A percentile compares a stretch with the other conserved stretches of the same genome.
phyloP scores from a whole-genome alignment of 1,140 invertebrate species.

The Hypsibius dujardini region DNA sequence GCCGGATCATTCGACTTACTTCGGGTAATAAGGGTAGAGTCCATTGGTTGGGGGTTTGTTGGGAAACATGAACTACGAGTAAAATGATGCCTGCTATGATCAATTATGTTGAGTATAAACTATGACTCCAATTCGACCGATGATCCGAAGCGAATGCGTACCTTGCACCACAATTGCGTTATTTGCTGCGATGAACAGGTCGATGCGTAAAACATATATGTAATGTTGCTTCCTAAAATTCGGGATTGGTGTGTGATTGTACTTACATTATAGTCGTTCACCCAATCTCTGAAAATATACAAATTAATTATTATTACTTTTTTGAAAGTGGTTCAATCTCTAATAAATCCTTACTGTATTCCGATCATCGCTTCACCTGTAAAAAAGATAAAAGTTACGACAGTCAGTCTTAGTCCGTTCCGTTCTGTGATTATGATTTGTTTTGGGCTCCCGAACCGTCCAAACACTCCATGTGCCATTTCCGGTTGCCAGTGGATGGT shows the following conservation, averaged over 20 bases:
- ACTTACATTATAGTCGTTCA: too few species aligned
- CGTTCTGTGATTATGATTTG: not conserved
- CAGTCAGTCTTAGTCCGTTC: not conserved
- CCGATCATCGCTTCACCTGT: not conserved
- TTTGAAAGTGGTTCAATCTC: too few species aligned
- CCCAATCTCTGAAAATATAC: too few species aligned
- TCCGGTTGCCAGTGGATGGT: not conserved
- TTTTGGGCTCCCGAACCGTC: not conserved
- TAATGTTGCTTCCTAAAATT: too few species aligned
- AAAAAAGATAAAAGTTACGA: not conserved
- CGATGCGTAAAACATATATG: not conserved
- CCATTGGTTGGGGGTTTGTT: slow-evolving; percentile 5
- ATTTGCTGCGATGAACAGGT: too few species aligned
- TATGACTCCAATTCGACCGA: too few species aligned
- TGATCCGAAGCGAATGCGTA: not conserved
- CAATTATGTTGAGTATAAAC: too few species aligned
- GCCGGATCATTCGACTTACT: not conserved
- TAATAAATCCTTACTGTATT: too few species aligned
- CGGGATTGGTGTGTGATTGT: too few species aligned
- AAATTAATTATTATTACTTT: too few species aligned
- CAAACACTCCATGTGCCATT: not conserved
- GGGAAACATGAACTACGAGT: not conserved
- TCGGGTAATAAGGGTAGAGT: slow-evolving; percentile 5
- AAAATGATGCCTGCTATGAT: not conserved
- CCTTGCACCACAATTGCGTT: too few species aligned